Conservation (phyloP, 35 echinoderm and acorn worm genomes). For the Amphiura filiformis region DNA sequence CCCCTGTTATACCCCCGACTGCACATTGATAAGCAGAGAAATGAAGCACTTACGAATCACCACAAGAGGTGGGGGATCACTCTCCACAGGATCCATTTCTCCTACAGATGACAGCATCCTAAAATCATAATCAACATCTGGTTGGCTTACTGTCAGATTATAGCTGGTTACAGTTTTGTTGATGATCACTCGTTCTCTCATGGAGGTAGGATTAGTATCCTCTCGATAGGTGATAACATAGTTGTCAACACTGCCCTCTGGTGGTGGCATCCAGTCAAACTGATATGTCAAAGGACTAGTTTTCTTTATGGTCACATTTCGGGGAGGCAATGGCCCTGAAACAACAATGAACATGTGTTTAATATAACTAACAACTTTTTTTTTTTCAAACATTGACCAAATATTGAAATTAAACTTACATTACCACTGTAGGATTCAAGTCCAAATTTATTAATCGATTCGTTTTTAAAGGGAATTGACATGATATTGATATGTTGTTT, state of each 20-base stretch:
- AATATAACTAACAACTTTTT: too few relatives aligned
- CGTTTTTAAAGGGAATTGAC: too few relatives aligned
- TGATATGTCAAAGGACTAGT: neutral
- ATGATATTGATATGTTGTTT: too few relatives aligned
- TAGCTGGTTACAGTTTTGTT: neutral
- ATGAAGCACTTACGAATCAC: neutral
- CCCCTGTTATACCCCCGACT: too few relatives aligned
- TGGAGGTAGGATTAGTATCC: neutral
- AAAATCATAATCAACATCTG: neutral
- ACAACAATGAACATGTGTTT: too few relatives aligned
- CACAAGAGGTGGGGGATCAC: neutral
- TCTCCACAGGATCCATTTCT: neutral
- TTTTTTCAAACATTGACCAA: too few relatives aligned
- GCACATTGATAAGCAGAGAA: too few relatives aligned
- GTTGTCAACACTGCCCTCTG: neutral
- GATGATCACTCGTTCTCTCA: neutral
- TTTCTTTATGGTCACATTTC: neutral
- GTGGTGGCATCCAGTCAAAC: neutral
- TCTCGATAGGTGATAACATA: neutral
- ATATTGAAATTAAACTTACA: too few relatives aligned
- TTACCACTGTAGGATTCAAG: too few relatives aligned
- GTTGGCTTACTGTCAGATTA: neutral
- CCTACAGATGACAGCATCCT: neutral
- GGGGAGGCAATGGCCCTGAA: neutral
- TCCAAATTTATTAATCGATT: too few relatives aligned